A percentile compares a stretch with the other conserved stretches of the same genome.
Evolutionary conservation across 2,888 invertebrate genomes (phyloP).

Genomic region (Azorinus chamasolen): DNA sequence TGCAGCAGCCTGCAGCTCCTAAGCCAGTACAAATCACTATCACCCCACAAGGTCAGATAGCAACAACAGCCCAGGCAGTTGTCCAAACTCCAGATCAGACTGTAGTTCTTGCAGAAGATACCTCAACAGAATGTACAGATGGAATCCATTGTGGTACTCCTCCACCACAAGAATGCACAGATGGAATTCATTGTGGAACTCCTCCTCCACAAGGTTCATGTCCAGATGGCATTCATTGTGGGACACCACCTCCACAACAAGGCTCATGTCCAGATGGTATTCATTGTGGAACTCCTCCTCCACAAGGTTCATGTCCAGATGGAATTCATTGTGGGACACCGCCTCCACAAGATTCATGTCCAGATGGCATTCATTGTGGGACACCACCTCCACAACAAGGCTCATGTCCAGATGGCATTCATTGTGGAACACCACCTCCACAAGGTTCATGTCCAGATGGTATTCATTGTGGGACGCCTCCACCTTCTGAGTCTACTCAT

Average conservation of each 20-base stretch:
- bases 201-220: conserved; percentile 48
- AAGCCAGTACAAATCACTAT: conserved; percentile 81
- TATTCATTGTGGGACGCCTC: conserved; percentile 61
- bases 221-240: conserved; percentile 61
- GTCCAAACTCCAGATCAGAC: conserved; percentile 47
- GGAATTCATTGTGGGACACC: conserved; percentile 69
- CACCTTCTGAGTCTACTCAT: conserved; percentile 45
- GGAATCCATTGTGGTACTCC: conserved; percentile 58
- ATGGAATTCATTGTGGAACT: conserved; percentile 71
- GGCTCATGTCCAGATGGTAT: conserved; percentile 58
- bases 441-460: conserved; percentile 51
- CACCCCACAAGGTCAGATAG: conserved; percentile 88
- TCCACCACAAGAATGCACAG: conserved; percentile 48
- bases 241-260: conserved; percentile 67
- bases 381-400: conserved; percentile 43
- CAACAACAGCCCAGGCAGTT: conserved; percentile 87
- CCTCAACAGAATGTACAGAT: conserved; percentile 44
- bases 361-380: conserved; percentile 65
- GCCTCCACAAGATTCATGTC: conserved; percentile 48
- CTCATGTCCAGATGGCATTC: conserved; percentile 54
- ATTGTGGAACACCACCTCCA: conserved; percentile 60
- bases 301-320: conserved; percentile 48
- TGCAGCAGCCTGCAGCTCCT: conserved; percentile 49
- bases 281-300: conserved; percentile 56
- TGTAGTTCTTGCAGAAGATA: conserved; percentile 37